phyloP scores from a whole-genome alignment of 2,888 invertebrate genomes.

The Brachylomia viminalis region DNA sequence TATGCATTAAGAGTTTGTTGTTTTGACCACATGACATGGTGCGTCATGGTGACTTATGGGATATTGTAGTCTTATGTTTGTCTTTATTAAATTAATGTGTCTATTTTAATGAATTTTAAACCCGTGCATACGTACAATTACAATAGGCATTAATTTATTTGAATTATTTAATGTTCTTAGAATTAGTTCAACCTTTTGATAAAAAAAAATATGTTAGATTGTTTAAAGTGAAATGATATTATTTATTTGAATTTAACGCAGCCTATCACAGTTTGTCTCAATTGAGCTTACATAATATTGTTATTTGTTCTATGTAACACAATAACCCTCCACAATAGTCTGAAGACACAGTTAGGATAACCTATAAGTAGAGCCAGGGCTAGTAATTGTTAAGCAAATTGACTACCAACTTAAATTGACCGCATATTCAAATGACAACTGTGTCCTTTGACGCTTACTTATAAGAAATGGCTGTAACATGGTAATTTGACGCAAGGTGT shows the following conservation, averaged over 20 bases:
- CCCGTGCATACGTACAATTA: neutral
- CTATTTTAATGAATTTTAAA: neutral
- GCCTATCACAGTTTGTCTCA: too few relatives aligned
- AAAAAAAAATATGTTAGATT: neutral
- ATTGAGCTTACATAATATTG: too few relatives aligned
- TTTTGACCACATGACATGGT: constrained; percentile 18
- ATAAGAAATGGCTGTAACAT: neutral
- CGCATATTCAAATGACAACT: neutral
- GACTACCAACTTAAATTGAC: neutral
- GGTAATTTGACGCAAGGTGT: neutral
- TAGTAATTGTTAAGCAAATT: neutral
- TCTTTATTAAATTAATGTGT: constrained; percentile 39
- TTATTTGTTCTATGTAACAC: too few relatives aligned
- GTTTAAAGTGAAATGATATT: too few relatives aligned
- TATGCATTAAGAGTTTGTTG: constrained; percentile 5
- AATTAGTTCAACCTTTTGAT: neutral
- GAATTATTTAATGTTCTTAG: neutral
- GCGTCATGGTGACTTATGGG: constrained; percentile 15
- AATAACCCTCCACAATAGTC: too few relatives aligned
- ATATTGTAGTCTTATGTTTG: constrained; percentile 6
- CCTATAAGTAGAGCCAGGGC: too few relatives aligned
- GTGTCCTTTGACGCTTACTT: neutral
- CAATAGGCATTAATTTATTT: neutral
- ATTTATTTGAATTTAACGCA: too few relatives aligned
- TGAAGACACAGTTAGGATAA: too few relatives aligned